A percentile compares a stretch with the other conserved stretches of the same genome.
Evolutionary conservation across 2,113 vertebrate species (phyloP).

Genomic region (Pygoscelis adeliae): DNA sequence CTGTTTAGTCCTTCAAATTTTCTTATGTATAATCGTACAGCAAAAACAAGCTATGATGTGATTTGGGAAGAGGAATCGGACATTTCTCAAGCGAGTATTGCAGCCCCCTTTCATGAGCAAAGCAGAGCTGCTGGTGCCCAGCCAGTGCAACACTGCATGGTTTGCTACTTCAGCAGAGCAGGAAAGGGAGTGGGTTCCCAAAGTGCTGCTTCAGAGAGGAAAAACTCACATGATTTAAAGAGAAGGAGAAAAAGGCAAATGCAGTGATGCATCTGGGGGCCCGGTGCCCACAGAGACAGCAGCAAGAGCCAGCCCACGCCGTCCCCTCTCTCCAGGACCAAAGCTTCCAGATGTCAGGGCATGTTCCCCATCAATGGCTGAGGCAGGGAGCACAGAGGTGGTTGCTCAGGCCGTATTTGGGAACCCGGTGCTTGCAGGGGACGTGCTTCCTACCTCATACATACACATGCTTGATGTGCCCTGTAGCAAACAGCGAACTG

Average conservation of each 20-base stretch:
- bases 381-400: neutral
- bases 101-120: neutral
- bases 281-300: neutral
- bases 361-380: neutral
- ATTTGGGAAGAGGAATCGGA: neutral
- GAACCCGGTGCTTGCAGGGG: neutral
- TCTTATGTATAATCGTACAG: rapidly evolving
- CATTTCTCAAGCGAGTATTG: neutral
- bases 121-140: neutral
- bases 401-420: neutral
- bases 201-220: neutral
- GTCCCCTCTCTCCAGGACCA: neutral
- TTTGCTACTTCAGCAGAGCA: neutral
- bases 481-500: neutral
- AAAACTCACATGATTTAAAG: neutral
- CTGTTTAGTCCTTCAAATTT: rapidly evolving
- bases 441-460: neutral
- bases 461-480: neutral
- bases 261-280: neutral
- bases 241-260: neutral
- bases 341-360: neutral
- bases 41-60: neutral
- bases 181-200: neutral
- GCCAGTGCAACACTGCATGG: rapidly evolving
- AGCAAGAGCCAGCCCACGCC: neutral